phyloP scores from a whole-genome alignment of 1,140 invertebrate genomes.

The Archegozetes longisetosus region DNA sequence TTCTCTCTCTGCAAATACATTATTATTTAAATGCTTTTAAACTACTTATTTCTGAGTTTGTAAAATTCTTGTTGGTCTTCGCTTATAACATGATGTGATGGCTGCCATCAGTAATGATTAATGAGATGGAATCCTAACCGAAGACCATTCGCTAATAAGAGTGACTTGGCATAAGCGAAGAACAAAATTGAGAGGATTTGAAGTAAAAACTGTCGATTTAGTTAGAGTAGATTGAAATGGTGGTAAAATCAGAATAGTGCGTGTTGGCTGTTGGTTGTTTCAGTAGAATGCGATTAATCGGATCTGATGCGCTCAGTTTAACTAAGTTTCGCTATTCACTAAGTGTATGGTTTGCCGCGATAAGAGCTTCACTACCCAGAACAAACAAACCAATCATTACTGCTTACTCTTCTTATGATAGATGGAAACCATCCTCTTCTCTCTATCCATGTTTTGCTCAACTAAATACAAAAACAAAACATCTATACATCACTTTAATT shows the following conservation, averaged over 20 bases:
- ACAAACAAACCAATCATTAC: neutral
- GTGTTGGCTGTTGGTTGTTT: neutral
- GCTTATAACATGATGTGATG: neutral
- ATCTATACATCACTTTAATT: too few relatives aligned
- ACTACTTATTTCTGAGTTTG: neutral
- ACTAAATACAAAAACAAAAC: too few relatives aligned
- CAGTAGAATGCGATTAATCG: neutral
- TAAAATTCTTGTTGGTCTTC: neutral
- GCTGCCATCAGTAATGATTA: neutral
- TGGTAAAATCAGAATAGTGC: neutral
- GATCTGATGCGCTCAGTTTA: neutral
- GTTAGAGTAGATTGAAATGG: too few relatives aligned
- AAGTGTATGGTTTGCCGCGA: neutral
- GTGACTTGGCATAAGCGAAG: neutral
- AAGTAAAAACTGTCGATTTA: too few relatives aligned
- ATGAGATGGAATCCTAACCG: neutral
- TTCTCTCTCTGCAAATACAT: neutral
- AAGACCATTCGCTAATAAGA: neutral
- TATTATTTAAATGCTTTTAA: neutral
- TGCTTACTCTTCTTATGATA: too few relatives aligned
- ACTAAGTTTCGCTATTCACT: neutral
- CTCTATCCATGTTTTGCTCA: too few relatives aligned
- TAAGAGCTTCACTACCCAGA: neutral
- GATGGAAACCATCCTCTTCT: too few relatives aligned
- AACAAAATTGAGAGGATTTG: neutral